phyloP scores from a whole-genome alignment of 2,113 vertebrate genomes.

The Channa argus region DNA sequence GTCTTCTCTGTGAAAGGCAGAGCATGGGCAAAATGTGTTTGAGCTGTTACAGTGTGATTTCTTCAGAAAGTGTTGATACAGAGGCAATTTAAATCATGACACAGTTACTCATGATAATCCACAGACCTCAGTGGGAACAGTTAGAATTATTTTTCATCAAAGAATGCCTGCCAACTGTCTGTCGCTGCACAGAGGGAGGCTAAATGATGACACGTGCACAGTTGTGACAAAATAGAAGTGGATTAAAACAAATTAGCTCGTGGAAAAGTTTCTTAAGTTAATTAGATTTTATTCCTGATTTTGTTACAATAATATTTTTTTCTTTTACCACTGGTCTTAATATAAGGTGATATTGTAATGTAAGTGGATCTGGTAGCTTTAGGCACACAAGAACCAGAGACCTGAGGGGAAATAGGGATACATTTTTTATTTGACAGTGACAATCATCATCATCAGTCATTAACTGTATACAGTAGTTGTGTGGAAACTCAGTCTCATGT shows the following conservation, averaged over 20 bases:
- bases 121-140: slow-evolving; percentile 23
- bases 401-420: too few relatives aligned
- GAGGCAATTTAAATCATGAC: slow-evolving; percentile 22
- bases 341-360: too few relatives aligned
- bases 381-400: too few relatives aligned
- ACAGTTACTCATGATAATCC: slow-evolving; percentile 22
- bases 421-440: too few relatives aligned
- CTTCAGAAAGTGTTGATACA: slow-evolving; percentile 1
- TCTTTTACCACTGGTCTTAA: too few relatives aligned
- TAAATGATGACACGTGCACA: not conserved
- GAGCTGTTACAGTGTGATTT: not conserved
- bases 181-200: not conserved
- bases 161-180: slow-evolving; percentile 17
- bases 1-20: slow-evolving; percentile 7
- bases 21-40: not conserved
- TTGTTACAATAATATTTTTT: not conserved
- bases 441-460: too few relatives aligned
- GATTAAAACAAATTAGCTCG: not conserved
- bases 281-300: not conserved
- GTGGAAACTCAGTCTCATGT: too few relatives aligned
- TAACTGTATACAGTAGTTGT: too few relatives aligned
- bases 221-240: slow-evolving; percentile 1
- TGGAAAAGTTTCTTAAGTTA: not conserved
- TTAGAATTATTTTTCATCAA: slow-evolving; percentile 33
- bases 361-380: too few relatives aligned